Evolutionary conservation across 2,797 vertebrate genomes (phyloP), one percentile per base, ranked within the genome.

Genomic region (Alosa sapidissima): DNA sequence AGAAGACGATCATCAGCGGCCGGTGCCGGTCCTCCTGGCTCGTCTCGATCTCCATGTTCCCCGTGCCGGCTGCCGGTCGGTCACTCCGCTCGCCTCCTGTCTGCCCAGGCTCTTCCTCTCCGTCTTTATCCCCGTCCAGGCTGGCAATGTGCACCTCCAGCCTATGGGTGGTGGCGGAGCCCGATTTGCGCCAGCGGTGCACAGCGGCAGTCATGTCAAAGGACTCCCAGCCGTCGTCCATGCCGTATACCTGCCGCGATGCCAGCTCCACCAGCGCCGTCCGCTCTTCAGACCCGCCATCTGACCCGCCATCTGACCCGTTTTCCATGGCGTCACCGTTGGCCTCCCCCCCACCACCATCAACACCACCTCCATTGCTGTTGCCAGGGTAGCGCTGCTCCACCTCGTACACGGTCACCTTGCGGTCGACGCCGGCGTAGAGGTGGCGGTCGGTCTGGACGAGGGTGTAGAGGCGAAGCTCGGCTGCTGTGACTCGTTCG

Each of bases 1-100:
- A 99, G 93, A 98, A 99, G 88, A 99, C 96, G 0, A 99, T 97
- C 48, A 99, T 88, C 86, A 99, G 92, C 52, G 98, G 98, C 88
- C 96, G 95, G 14, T 99, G 97, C 88, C 97, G 99, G 82, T 97
- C 96, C 87, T 96, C 96, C 0, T 93, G 92, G 62, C 94, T 97
- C 51, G 94, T 96, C 90, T 98, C 97, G 1, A 98, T 98, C 81
- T 97, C 96, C 86, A 97, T 94, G 48, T 96, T 94, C 9, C 96
- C 96, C 5, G 7, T 7, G 16, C 16, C 8, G 41, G 5, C 19
- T 0, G 19, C 41, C 7, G 36, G 16, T 47, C 41, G 33, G 33
- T 10, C 36, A 0, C 36, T 19, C 16, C 5, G 5, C 19, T 78
- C 6, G 11, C 72, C 41, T 4, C 19, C 41, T 0, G 14, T 16